Evolutionary conservation across 1,140 invertebrate species (phyloP), one percentile per base, ranked within the genome.

Genomic region (Drosophila ananassae): DNA sequence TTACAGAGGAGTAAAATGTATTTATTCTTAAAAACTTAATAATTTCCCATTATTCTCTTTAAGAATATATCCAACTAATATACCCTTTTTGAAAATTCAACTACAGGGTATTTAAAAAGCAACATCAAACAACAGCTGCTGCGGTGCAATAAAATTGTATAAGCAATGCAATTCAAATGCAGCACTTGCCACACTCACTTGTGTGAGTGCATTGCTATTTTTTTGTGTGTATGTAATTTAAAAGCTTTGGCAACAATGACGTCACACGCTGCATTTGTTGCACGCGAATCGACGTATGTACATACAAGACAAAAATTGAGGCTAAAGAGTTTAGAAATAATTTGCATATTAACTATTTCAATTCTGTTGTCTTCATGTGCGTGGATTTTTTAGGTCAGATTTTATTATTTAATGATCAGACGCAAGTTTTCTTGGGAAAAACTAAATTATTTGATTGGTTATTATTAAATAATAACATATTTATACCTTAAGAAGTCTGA

Each of bases 261-360:
- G 80, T 83, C 72, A 83, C 72, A 69, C 58, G 51, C 80, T 83
- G 80, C 76, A 83, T 83, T 84, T 83, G 79, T 84, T 83, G 79
- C 76, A 83, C 57, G 73, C 75, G 32, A 54, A 47, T 47, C 22
- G 8, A 56, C 39, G 3, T 9, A n/a, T n/a, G n/a, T n/a, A n/a
- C n/a, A n/a, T n/a, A 37, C 12, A 2, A 5, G 2, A 17, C 17
- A 41, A 17, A 41, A 41, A 41, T 13, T 41, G 41, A 44, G 41
- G 41, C 17, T 44, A 17, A 41, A 41, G 13, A 44, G 17, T 44
- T 44, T 37, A 37, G 34, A 12, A 37, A 37, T 37, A 37, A 37
- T 37, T 37, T 37, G 34, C 34, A 37, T 37, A 37, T 37, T 12
- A 37, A n/a, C 34, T 12, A 37, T 37, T 37, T 37, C 10, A n/a